Conservation (phyloP, 2,888 invertebrate genomes). For the Eurytoma californica region DNA sequence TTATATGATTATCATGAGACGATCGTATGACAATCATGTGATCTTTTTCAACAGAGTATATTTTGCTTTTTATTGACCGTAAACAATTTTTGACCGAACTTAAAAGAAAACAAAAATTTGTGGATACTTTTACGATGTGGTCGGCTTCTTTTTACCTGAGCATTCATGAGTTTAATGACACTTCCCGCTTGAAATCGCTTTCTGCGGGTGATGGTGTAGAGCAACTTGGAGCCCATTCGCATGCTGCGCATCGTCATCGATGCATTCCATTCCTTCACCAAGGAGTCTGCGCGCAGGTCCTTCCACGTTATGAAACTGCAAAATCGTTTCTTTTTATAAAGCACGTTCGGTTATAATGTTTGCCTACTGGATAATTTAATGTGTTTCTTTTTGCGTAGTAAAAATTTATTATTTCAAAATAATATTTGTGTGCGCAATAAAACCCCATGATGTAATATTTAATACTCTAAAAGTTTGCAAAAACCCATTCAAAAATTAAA, state of each 20-base stretch:
- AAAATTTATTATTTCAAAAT: too few species aligned
- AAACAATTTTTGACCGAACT: too few species aligned
- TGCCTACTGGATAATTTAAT: not conserved
- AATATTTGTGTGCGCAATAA: too few species aligned
- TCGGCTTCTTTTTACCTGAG: constrained; percentile 80
- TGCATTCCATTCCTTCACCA: constrained; percentile 86
- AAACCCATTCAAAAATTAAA: too few species aligned
- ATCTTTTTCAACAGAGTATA: too few species aligned
- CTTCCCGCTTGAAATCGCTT: constrained; percentile 90
- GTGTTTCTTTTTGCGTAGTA: not conserved
- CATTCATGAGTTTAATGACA: constrained; percentile 88
- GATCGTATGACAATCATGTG: too few species aligned
- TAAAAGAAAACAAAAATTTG: too few species aligned
- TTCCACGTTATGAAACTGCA: constrained; percentile 90
- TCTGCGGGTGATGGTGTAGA: constrained; percentile 87
- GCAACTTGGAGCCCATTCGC: constrained; percentile 80
- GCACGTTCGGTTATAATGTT: too few species aligned
- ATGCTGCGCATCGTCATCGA: constrained; percentile 84
- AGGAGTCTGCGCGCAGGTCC: constrained; percentile 85
- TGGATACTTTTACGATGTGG: not conserved
- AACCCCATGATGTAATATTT: too few species aligned
- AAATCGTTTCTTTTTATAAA: not conserved
- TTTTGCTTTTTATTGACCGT: too few species aligned
- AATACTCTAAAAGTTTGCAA: too few species aligned
- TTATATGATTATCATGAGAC: too few species aligned